Evolutionary conservation across 2,113 vertebrate species (phyloP).

Genomic region (Columba livia): DNA sequence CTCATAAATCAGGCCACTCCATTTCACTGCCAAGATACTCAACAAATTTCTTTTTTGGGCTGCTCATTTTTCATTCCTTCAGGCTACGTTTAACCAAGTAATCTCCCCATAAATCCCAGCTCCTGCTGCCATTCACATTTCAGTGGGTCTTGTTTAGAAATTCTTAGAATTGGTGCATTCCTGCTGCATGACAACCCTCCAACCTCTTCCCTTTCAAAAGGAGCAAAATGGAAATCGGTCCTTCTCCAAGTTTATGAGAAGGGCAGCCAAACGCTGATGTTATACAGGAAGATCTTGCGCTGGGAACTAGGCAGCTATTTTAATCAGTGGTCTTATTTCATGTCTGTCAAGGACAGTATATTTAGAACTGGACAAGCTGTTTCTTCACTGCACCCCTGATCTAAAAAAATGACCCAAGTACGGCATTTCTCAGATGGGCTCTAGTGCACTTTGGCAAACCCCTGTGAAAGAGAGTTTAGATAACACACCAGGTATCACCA

Average conservation of each 20-base stretch:
- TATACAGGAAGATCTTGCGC: constrained; percentile 74
- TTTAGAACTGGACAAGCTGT: constrained; percentile 58
- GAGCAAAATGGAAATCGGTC: constrained; percentile 59
- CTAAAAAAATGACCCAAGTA: constrained; percentile 37
- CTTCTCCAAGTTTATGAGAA: constrained; percentile 82
- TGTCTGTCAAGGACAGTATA: constrained; percentile 30
- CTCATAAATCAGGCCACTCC: constrained; percentile 62
- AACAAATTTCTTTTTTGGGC: constrained; percentile 26
- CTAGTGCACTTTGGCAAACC: background rate
- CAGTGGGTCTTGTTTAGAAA: constrained; percentile 54
- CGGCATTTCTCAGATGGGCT: constrained; percentile 1
- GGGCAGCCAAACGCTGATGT: constrained; percentile 88
- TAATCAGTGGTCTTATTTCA: constrained; percentile 59
- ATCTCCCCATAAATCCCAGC: constrained; percentile 20
- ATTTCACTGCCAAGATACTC: constrained; percentile 66
- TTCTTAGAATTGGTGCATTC: constrained; percentile 52
- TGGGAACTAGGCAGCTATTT: constrained; percentile 43
- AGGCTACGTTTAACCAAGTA: constrained; percentile 38
- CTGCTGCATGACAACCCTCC: constrained; percentile 60
- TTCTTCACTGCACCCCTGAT: constrained; percentile 4
- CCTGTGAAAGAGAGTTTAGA: background rate
- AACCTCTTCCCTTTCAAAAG: constrained; percentile 64
- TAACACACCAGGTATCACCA: background rate
- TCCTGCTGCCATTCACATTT: constrained; percentile 34
- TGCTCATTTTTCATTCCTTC: constrained; percentile 45